These are phyloP conservation scores for Ametastegia equiseti DNA, from an alignment of 2,888 invertebrate species.

Conservation along the genomic window DNA sequence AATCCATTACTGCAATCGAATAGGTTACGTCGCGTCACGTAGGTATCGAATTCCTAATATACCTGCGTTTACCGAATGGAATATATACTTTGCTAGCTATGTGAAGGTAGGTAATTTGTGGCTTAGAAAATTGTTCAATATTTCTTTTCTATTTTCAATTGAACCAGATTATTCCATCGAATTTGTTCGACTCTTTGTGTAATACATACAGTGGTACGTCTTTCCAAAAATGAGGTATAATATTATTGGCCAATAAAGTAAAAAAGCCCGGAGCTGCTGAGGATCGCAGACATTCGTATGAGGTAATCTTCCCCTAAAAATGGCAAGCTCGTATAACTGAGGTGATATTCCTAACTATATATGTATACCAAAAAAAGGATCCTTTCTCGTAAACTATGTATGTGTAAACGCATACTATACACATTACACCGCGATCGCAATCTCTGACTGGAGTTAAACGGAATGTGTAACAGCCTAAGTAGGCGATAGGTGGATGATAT, in stretches of 20 bases:
- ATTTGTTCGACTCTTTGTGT: not conserved
- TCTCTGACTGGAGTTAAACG: not conserved
- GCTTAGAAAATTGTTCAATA: no score
- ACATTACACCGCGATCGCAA: not conserved
- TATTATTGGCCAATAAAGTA: not conserved
- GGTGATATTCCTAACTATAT: not conserved
- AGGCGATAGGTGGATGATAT: not conserved
- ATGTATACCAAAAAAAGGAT: not conserved
- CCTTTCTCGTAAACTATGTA: not conserved
- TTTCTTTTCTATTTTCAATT: no score
- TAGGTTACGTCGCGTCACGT: no score
- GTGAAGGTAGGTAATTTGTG: no score
- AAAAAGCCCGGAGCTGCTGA: not conserved
- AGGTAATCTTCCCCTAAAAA: not conserved
- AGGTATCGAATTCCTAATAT: no score
- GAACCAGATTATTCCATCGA: no score
- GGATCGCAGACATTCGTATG: not conserved
- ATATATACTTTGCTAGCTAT: no score
- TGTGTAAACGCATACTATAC: no score
- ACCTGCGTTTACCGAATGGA: no score
- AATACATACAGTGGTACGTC: no score
- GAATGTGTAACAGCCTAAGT: not conserved
- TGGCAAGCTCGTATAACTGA: not conserved
- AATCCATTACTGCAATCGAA: no score
- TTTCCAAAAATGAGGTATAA: not conserved